These are phyloP conservation scores for Papio anubis DNA, from an alignment of 2,113 vertebrate species.

Conservation along the genomic window DNA sequence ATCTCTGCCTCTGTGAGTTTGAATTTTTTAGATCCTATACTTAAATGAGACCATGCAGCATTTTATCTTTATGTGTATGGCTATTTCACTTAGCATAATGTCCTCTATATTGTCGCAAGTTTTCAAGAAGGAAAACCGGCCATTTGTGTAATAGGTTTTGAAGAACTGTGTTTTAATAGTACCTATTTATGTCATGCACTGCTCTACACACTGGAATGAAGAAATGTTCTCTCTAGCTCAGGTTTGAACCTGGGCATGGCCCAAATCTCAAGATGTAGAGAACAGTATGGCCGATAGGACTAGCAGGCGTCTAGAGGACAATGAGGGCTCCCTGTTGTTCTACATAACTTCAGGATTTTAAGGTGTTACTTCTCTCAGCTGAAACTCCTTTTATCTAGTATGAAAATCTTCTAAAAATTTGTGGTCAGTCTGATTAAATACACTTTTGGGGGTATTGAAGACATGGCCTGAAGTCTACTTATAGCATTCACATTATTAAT, in stretches of 20 bases:
- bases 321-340: rapidly evolving
- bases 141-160: not conserved
- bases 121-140: not conserved
- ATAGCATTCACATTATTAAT: not conserved
- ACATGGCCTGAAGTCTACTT: not conserved
- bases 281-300: not conserved
- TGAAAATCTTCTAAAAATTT: not conserved
- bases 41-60: not conserved
- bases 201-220: not conserved
- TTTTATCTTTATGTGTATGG: not conserved
- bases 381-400: not conserved
- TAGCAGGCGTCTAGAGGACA: not conserved
- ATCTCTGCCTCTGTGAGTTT: not conserved
- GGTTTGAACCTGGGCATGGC: not conserved
- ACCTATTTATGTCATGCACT: not conserved
- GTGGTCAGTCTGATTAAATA: not conserved
- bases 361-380: not conserved
- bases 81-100: not conserved
- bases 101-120: not conserved
- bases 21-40: not conserved
- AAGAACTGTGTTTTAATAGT: not conserved
- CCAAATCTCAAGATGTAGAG: not conserved
- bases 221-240: not conserved
- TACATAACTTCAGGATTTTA: not conserved
- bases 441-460: not conserved